A percentile compares a stretch with the other conserved stretches of the same genome.
These are phyloP conservation scores for Parazoanthus darwini DNA, from an alignment of 92 coral and sea anemone genomes.

Conservation along the genomic window DNA sequence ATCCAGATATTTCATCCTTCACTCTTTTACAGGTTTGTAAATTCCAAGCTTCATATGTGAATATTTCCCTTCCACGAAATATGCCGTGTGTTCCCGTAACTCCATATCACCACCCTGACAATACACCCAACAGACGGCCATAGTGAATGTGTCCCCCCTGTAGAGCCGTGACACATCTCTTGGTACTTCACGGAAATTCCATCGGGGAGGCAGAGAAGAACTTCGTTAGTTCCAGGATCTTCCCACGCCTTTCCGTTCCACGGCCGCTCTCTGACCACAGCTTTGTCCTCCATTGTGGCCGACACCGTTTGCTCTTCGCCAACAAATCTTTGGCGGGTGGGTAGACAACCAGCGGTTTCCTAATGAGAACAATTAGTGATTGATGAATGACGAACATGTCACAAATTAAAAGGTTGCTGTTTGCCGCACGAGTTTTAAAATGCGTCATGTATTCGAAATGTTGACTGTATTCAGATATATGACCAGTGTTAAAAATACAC, in stretches of 20 bases:
- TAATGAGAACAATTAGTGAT: not conserved
- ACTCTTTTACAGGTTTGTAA: not conserved
- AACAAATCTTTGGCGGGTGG: conserved; percentile 1
- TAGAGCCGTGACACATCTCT: not conserved
- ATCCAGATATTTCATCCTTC: not conserved
- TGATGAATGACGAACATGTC: not conserved
- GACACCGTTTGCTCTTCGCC: conserved; percentile 20
- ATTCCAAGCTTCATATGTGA: conserved; percentile 13
- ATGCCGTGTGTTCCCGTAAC: conserved; percentile 15
- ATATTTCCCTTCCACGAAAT: conserved; percentile 14
- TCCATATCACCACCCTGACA: not conserved
- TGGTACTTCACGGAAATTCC: conserved; percentile 12
- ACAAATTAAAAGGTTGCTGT: too few species aligned
- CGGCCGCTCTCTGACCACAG: not conserved
- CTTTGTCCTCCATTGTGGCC: conserved; percentile 5
- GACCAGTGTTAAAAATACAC: too few species aligned
- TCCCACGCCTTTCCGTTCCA: conserved; percentile 24
- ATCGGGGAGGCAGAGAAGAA: conserved; percentile 8
- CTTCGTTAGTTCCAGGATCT: conserved; percentile 9
- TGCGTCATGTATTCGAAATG: too few species aligned
- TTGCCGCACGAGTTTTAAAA: too few species aligned
- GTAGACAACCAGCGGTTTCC: not conserved
- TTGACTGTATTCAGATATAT: too few species aligned
- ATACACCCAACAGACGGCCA: conserved; percentile 15
- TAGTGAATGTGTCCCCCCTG: not conserved